Conservation (phyloP, 1,140 invertebrate genomes). For the Arion vulgaris region DNA sequence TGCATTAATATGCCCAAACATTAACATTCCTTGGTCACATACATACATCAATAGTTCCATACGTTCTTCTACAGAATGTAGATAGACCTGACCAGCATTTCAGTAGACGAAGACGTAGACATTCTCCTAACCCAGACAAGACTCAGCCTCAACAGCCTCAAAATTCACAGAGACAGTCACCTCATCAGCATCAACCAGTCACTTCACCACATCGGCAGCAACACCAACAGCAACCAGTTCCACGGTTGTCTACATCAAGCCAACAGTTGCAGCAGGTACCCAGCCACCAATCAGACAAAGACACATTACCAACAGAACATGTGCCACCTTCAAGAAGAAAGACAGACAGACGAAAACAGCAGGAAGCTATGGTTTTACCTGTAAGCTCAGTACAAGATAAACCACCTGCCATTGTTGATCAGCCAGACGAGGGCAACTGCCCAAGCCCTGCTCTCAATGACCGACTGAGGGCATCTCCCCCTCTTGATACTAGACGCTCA, state of each 20-base stretch:
- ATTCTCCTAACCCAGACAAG: conserved; percentile 20
- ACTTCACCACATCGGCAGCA: conserved; percentile 16
- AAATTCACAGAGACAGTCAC: background rate
- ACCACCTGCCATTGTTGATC: background rate
- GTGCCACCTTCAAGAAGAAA: conserved; percentile 7
- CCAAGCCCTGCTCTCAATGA: conserved; percentile 37
- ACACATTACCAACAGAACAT: background rate
- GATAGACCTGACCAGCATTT: conserved; percentile 2
- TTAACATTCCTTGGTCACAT: no score
- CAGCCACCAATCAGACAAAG: background rate
- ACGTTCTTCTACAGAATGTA: background rate
- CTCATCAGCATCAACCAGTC: conserved; percentile 4
- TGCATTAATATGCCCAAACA: no score
- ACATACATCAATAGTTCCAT: no score
- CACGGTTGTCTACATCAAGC: conserved; percentile 6
- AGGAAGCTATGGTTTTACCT: background rate
- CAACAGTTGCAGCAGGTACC: conserved; percentile 34
- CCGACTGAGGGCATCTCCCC: conserved; percentile 31
- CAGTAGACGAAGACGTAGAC: conserved; percentile 24
- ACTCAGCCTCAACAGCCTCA: conserved; percentile 25
- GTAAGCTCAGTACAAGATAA: conserved; percentile 11
- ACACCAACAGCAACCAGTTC: conserved; percentile 18
- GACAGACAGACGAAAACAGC: conserved; percentile 22
- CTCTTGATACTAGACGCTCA: conserved; percentile 27
- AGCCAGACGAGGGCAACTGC: conserved; percentile 7